These are phyloP conservation scores for Tupaia tana DNA, from an alignment of 2,113 vertebrate genomes.

Conservation along the genomic window DNA sequence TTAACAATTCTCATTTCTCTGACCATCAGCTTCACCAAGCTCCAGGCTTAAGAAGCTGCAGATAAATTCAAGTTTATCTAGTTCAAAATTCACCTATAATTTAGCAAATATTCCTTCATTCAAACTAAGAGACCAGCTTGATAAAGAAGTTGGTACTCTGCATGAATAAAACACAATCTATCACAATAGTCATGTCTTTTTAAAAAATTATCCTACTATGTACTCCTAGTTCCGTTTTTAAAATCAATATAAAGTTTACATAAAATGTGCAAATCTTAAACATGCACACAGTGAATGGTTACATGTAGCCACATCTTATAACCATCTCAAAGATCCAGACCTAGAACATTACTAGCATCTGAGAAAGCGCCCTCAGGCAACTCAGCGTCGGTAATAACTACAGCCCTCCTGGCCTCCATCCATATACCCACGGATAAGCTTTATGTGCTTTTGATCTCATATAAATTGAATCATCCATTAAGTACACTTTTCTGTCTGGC, in stretches of 20 bases:
- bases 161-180: neutral
- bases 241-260: neutral
- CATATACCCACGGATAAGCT: neutral
- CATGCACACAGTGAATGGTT: neutral
- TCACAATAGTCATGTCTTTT: neutral
- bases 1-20: neutral
- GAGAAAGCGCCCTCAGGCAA: rapidly evolving
- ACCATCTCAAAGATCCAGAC: neutral
- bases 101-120: neutral
- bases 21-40: neutral
- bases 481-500: neutral
- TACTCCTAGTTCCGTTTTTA: neutral
- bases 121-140: neutral
- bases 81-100: neutral
- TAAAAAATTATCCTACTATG: neutral
- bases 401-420: neutral
- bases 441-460: neutral
- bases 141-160: neutral
- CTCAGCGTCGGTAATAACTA: neutral
- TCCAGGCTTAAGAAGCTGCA: neutral
- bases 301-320: neutral
- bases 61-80: neutral
- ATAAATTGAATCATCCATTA: neutral
- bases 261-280: neutral
- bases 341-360: neutral